A percentile compares a stretch with the other conserved stretches of the same genome.
phyloP scores from a whole-genome alignment of 2,888 invertebrate genomes.

The Dryococelus australis region DNA sequence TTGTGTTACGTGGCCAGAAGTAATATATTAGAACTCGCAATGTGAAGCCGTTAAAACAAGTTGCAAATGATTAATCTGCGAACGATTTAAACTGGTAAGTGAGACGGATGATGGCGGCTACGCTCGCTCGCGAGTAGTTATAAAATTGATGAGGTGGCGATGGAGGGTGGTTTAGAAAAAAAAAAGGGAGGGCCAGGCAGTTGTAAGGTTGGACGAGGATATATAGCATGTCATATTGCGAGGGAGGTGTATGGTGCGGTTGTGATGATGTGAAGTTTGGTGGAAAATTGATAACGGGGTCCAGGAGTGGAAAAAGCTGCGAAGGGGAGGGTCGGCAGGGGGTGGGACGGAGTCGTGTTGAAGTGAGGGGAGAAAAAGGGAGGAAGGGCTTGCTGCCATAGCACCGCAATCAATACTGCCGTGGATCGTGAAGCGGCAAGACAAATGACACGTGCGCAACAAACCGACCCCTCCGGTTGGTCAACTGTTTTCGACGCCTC shows the following conservation, averaged over 20 bases:
- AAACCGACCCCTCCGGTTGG: background rate
- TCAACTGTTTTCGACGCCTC: background rate
- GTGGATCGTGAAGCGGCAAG: background rate
- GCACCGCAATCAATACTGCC: slow-evolving; percentile 13
- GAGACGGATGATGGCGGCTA: background rate
- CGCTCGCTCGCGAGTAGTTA: background rate
- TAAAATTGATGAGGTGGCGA: background rate
- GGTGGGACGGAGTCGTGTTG: background rate
- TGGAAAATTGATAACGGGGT: slow-evolving; percentile 13
- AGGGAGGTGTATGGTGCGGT: slow-evolving; percentile 4
- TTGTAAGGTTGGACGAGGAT: background rate
- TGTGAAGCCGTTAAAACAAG: background rate
- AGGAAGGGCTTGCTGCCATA: background rate
- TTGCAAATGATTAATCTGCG: background rate
- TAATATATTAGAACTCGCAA: background rate
- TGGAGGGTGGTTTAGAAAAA: background rate
- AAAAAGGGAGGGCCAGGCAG: background rate
- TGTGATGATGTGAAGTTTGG: slow-evolving; percentile 16
- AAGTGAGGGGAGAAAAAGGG: background rate
- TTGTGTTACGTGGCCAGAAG: background rate
- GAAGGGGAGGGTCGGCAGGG: background rate
- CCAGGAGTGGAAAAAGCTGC: slow-evolving; percentile 4
- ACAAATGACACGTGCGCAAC: background rate
- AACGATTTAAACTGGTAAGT: background rate
- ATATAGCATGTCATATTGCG: background rate